These are phyloP conservation scores for Fopius arisanus DNA, from an alignment of 1,140 invertebrate genomes.

Conservation along the genomic window DNA sequence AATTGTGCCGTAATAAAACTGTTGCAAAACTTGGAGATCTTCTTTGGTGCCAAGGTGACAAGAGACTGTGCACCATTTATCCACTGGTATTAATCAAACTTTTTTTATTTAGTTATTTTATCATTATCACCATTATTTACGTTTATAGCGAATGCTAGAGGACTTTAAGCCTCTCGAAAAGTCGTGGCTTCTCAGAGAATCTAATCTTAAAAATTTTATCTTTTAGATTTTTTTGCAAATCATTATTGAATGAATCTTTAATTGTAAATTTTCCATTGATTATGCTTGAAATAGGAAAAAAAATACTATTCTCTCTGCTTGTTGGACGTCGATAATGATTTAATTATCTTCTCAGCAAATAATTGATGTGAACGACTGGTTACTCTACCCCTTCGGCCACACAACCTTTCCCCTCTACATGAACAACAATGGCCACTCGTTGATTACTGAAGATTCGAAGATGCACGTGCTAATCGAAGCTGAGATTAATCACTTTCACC, in stretches of 20 bases:
- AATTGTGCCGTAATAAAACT: conserved; percentile 64
- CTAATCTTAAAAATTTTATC: no score
- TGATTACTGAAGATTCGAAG: conserved; percentile 45
- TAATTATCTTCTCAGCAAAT: conserved; percentile 50
- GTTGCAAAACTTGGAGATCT: conserved; percentile 66
- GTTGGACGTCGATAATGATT: no score
- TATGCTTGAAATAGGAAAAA: no score
- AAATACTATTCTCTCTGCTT: no score
- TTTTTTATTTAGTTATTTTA: conserved; percentile 40
- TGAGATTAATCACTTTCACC: conserved; percentile 54
- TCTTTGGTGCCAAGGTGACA: conserved; percentile 64
- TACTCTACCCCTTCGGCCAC: conserved; percentile 61
- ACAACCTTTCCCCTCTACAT: conserved; percentile 65
- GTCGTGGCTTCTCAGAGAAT: no score
- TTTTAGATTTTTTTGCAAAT: no score
- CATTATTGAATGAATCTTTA: no score
- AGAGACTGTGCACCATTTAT: conserved; percentile 64
- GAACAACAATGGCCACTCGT: conserved; percentile 43
- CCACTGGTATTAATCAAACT: conserved; percentile 58
- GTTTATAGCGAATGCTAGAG: not conserved
- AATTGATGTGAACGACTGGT: conserved; percentile 65
- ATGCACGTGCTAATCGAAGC: conserved; percentile 65
- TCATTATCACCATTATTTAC: conserved; percentile 39
- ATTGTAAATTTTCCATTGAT: no score
- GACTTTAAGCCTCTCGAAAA: not conserved